Conservation (phyloP, 2,888 invertebrate species). For the Euclidia mi region DNA sequence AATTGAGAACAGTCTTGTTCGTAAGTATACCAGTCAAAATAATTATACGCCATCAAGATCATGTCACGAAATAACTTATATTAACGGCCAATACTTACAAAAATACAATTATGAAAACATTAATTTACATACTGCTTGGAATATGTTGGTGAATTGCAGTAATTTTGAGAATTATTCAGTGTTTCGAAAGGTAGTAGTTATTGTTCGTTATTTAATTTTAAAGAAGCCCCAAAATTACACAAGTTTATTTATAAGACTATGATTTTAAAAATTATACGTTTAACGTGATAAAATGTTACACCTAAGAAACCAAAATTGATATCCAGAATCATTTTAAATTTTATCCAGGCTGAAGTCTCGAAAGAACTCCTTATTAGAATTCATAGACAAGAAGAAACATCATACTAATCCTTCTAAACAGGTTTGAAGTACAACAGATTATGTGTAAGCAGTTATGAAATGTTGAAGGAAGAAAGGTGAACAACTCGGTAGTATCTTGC, state of each 20-base stretch:
- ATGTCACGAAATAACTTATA: too few species aligned
- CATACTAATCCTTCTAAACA: constrained; percentile 8
- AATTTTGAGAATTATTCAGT: constrained; percentile 52
- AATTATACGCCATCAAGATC: constrained; percentile 40
- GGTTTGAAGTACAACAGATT: constrained; percentile 23
- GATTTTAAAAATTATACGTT: too few species aligned
- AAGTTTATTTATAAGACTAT: too few species aligned
- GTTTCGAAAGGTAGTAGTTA: constrained; percentile 44
- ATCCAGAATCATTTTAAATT: too few species aligned
- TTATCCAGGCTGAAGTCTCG: not conserved
- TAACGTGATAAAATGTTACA: too few species aligned
- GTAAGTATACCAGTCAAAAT: constrained; percentile 11
- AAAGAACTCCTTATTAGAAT: not conserved
- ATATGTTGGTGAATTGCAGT: constrained; percentile 31
- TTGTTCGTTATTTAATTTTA: constrained; percentile 10
- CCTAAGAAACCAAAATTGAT: too few species aligned
- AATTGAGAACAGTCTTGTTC: constrained; percentile 16
- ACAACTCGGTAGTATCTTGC: constrained; percentile 73
- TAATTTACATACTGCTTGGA: constrained; percentile 50
- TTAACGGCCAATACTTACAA: constrained; percentile 13
- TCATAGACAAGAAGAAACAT: constrained; percentile 13
- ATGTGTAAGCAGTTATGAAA: constrained; percentile 56
- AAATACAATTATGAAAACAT: constrained; percentile 40
- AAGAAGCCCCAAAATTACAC: not conserved
- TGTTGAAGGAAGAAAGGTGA: constrained; percentile 77